Evolutionary conservation across 2,888 invertebrate species (phyloP), one percentile per base, ranked within the genome.

Genomic region (Seladonia tumulorum): DNA sequence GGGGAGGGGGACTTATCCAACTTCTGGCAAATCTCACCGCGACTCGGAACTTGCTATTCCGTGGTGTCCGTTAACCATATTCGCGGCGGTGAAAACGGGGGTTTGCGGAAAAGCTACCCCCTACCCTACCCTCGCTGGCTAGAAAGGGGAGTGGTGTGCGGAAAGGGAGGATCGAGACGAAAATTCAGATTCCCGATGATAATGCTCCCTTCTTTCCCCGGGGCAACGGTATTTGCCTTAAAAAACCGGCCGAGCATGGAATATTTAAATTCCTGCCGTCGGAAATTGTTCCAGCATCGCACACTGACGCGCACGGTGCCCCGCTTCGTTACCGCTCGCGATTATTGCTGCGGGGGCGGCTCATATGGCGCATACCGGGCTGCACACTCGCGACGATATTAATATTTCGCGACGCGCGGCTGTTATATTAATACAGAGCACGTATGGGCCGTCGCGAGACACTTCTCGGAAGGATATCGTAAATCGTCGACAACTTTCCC

Each of bases 281-380:
- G 85, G 76, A 89, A 90, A 91, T 90, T 88, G 85, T 87, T 86
- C 83, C 80, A 39, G 68, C 73, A 74, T 71, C 82, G 85, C 83
- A 80, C 81, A 87, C 86, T 85, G 75, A 76, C 79, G 78, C 87
- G 81, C 82, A 84, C 53, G 53, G 22, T 39, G 68, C n/a, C 76
- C 77, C 87, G 86, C 92, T 89, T 87, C 89, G 91, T 90, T 90
- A 90, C 87, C 89, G 88, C 89, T 77, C 79, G 78, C 90, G 90
- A 90, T 90, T 92, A 92, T 92, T 91, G 87, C 90, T 81, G 53
- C 72, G 53, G 75, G 82, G 79, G 76, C 3, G 25, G 80, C 87
- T 91, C 90, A 88, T 91, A 91, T 90, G 89, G 79, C 87, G 88
- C 92, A 92, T 92, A 88, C 91, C 92, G 76, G 68, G 81, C 78